These are phyloP conservation scores for Operophtera brumata DNA, from an alignment of 2,888 invertebrate species.

Conservation along the genomic window DNA sequence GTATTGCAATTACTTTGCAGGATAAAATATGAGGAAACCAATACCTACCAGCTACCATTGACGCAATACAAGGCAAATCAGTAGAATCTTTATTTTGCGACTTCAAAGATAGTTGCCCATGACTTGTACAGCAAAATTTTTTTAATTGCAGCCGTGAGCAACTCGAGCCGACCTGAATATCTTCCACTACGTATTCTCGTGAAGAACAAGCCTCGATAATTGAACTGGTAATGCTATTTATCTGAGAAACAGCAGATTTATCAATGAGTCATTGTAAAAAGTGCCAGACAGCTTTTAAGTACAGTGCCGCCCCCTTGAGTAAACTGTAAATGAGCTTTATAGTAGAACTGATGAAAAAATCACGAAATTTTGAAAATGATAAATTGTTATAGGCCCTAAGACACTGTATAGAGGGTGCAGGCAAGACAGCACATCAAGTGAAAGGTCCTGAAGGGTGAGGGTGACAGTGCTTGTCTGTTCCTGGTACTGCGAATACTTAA, in stretches of 20 bases:
- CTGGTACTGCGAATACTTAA: slow-evolving; percentile 55
- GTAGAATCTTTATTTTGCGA: neutral
- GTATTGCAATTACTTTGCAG: neutral
- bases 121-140: slow-evolving; percentile 43
- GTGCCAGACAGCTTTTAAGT: slow-evolving; percentile 22
- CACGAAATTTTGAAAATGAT: slow-evolving; percentile 11
- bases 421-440: slow-evolving; percentile 32
- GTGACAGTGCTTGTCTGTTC: slow-evolving; percentile 56
- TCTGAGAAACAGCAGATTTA: slow-evolving; percentile 35
- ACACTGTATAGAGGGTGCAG: slow-evolving; percentile 46
- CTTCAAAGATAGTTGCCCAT: slow-evolving; percentile 34
- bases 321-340: slow-evolving; percentile 28
- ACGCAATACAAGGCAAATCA: neutral
- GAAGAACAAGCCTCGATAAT: slow-evolving; percentile 43
- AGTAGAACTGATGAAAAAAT: slow-evolving; percentile 17
- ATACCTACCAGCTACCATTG: too few relatives aligned
- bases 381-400: slow-evolving; percentile 29
- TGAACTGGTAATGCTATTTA: slow-evolving; percentile 43
- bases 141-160: slow-evolving; percentile 51
- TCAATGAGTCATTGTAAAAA: slow-evolving; percentile 21
- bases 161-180: slow-evolving; percentile 52
- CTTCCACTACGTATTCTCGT: slow-evolving; percentile 35
- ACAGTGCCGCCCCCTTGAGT: slow-evolving; percentile 20
- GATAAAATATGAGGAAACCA: slow-evolving; percentile 1
- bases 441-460: slow-evolving; percentile 57